Evolutionary conservation across 2,888 invertebrate species (phyloP).

Genomic region (Tachina lurida): DNA sequence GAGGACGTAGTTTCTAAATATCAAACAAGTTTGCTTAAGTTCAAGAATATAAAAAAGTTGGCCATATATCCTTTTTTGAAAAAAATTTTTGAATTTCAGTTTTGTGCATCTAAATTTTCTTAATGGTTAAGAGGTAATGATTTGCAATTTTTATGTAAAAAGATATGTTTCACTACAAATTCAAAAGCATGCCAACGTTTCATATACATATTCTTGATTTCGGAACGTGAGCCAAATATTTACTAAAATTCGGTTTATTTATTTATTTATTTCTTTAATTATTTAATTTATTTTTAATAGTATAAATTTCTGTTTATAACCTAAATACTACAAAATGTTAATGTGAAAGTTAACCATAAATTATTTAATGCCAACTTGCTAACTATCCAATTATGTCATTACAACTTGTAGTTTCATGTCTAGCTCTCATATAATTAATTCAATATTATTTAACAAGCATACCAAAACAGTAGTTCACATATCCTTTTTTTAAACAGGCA

Average conservation of each 20-base stretch:
- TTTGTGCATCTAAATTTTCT: too few species aligned
- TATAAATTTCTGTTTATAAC: not conserved
- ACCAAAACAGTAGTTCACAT: constrained; percentile 20
- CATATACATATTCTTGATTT: too few species aligned
- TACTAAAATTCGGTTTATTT: too few species aligned
- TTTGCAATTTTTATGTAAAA: too few species aligned
- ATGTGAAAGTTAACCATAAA: not conserved
- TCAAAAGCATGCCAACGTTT: too few species aligned
- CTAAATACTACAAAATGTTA: not conserved
- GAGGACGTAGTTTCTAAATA: too few species aligned
- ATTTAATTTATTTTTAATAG: not conserved
- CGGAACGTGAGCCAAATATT: too few species aligned
- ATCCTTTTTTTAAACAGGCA: constrained; percentile 16
- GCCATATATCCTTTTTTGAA: not conserved
- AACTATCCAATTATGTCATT: constrained; percentile 19
- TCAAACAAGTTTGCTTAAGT: too few species aligned
- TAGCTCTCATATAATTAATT: constrained; percentile 36
- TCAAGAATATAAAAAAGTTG: not conserved
- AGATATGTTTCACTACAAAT: too few species aligned
- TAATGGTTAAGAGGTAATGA: too few species aligned
- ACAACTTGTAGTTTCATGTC: constrained; percentile 31
- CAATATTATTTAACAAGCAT: not conserved
- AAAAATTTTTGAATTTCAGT: too few species aligned
- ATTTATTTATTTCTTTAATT: not conserved
- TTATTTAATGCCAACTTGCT: not conserved